Evolutionary conservation across 2,113 vertebrate species (phyloP).

Genomic region (Podarcis cretensis): DNA sequence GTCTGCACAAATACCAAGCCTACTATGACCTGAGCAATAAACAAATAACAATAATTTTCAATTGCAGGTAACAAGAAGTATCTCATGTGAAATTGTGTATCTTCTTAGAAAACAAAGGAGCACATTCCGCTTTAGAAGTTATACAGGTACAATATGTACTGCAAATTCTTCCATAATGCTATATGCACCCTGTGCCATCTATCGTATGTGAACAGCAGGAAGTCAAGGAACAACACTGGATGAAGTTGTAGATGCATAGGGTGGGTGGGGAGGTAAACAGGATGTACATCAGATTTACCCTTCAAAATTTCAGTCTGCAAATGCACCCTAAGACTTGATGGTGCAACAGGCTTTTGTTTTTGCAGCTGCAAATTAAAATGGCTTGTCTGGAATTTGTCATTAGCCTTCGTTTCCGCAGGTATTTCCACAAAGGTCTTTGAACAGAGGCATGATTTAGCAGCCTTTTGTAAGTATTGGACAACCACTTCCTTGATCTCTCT

Average conservation of each 20-base stretch:
- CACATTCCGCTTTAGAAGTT: neutral
- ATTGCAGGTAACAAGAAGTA: neutral
- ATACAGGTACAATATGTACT: neutral
- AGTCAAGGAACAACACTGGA: neutral
- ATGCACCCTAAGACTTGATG: neutral
- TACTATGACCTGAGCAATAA: neutral
- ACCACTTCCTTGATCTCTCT: slow-evolving; percentile 10
- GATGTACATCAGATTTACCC: neutral
- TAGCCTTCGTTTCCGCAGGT: neutral
- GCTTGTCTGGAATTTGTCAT: neutral
- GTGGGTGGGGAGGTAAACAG: neutral
- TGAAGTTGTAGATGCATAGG: neutral
- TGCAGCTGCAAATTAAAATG: neutral
- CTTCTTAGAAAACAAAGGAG: neutral
- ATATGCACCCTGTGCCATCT: neutral
- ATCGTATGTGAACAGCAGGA: neutral
- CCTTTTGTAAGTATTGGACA: neutral
- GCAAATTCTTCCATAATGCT: neutral
- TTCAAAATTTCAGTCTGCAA: neutral
- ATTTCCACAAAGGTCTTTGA: neutral
- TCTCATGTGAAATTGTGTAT: neutral
- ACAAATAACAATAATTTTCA: neutral
- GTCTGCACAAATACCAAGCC: neutral
- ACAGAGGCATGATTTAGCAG: neutral
- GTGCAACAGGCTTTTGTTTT: neutral